phyloP scores from a whole-genome alignment of 2,888 invertebrate genomes.

The Protonemura montana region DNA sequence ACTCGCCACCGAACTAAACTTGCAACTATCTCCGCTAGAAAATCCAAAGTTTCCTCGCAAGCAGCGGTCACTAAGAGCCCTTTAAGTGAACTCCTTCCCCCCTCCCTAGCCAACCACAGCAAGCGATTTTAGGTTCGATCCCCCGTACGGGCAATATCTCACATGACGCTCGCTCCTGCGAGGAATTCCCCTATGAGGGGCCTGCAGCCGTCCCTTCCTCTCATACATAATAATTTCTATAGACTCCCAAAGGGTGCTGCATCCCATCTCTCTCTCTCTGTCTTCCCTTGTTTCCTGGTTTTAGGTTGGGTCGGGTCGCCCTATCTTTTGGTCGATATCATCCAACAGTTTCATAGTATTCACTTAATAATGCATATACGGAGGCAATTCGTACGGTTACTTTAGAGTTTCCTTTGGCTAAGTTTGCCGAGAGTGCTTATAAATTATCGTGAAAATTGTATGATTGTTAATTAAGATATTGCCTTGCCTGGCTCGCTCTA shows the following conservation, averaged over 20 bases:
- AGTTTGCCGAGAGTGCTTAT: too few relatives aligned
- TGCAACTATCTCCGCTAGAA: not conserved
- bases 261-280: not conserved
- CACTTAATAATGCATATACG: too few relatives aligned
- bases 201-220: not conserved
- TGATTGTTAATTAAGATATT: too few relatives aligned
- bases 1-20: too few relatives aligned
- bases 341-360: too few relatives aligned
- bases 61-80: not conserved
- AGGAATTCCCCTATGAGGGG: not conserved
- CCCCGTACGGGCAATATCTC: not conserved
- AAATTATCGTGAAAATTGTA: too few relatives aligned
- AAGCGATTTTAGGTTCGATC: not conserved
- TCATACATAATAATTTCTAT: slow-evolving; percentile 12
- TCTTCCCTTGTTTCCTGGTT: not conserved
- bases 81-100: not conserved
- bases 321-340: too few relatives aligned
- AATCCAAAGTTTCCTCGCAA: not conserved
- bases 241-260: not conserved
- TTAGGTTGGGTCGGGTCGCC: not conserved
- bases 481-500: too few relatives aligned
- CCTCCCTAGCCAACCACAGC: not conserved
- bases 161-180: not conserved
- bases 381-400: too few relatives aligned
- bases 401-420: too few relatives aligned